Evolutionary conservation across 1,140 invertebrate species (phyloP).

Genomic region (Lepidurus couesii): DNA sequence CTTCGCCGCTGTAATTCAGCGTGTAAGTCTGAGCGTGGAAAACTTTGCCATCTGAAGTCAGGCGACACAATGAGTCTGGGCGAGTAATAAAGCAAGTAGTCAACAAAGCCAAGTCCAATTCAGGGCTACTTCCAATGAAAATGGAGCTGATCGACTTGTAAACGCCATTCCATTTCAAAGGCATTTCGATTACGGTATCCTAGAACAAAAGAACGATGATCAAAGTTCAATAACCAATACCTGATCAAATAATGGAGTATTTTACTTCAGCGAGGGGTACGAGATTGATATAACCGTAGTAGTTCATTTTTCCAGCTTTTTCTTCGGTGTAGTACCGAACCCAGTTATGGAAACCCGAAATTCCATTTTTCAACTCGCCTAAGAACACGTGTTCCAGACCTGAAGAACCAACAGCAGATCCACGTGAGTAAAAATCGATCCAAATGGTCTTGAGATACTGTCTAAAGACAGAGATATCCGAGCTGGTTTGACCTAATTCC

Average conservation of each 20-base stretch:
- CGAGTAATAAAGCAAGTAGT: conserved; percentile 74
- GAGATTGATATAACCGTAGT: conserved; percentile 71
- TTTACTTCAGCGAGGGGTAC: conserved; percentile 63
- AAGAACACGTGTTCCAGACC: conserved; percentile 85
- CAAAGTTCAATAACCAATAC: conserved; percentile 17
- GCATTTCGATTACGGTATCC: conserved; percentile 67
- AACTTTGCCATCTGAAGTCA: conserved; percentile 59
- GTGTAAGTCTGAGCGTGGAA: conserved; percentile 46
- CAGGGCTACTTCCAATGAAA: conserved; percentile 86
- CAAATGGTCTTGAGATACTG: conserved; percentile 62
- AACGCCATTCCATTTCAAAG: conserved; percentile 64
- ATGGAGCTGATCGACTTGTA: conserved; percentile 71
- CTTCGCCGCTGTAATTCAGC: conserved; percentile 65
- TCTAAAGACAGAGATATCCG: conserved; percentile 52
- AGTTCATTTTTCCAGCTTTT: conserved; percentile 57
- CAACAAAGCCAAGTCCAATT: conserved; percentile 85
- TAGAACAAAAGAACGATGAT: conserved; percentile 41
- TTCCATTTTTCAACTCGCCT: conserved; percentile 69
- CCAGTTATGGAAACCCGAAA: conserved; percentile 83
- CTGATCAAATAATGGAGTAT: background rate
- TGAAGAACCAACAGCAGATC: conserved; percentile 66
- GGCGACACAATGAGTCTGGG: conserved; percentile 61
- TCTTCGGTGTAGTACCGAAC: conserved; percentile 75
- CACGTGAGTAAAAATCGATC: conserved; percentile 64
- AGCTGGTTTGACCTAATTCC: conserved; percentile 25